Percentiles rank a stretch among this genome's conserved stretches.
These are phyloP conservation scores for Sycophila sp. DNA, from an alignment of 1,140 invertebrate species.

Conservation along the genomic window DNA sequence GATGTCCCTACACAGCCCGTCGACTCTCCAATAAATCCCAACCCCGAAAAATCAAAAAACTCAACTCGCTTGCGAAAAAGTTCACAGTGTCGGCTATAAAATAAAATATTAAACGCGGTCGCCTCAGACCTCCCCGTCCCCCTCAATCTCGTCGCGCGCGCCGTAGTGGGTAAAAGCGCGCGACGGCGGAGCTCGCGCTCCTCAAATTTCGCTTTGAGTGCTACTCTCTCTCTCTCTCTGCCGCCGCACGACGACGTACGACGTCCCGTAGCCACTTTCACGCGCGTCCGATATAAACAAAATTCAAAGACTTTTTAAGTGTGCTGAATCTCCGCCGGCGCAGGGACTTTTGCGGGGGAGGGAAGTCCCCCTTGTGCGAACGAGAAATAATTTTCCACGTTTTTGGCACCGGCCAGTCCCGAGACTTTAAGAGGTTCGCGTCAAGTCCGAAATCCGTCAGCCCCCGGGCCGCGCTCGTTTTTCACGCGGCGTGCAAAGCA, in stretches of 20 bases:
- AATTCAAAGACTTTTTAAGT: conserved; percentile 38
- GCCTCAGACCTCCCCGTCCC: too few species aligned
- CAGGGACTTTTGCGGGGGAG: too few species aligned
- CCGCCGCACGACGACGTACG: conserved; percentile 7
- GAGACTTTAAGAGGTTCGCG: conserved; percentile 31
- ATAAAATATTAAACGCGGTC: conserved; percentile 12
- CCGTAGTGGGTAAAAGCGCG: not conserved
- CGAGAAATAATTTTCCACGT: conserved; percentile 25
- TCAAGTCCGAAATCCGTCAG: conserved; percentile 45
- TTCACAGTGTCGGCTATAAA: too few species aligned
- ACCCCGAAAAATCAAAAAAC: too few species aligned
- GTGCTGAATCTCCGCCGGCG: conserved; percentile 28
- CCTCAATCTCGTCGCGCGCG: not conserved
- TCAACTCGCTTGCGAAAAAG: too few species aligned
- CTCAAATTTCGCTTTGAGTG: conserved; percentile 31
- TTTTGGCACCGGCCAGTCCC: conserved; percentile 24
- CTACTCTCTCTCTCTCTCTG: too few species aligned
- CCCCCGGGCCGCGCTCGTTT: not conserved
- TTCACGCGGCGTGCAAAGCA: not conserved
- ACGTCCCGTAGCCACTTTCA: conserved; percentile 22
- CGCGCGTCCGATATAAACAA: conserved; percentile 12
- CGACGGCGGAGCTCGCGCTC: not conserved
- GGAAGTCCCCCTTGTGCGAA: not conserved
- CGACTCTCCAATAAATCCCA: too few species aligned
- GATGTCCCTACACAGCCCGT: too few species aligned